Conservation (phyloP, 2,797 vertebrate species). For the Zalophus californianus region DNA sequence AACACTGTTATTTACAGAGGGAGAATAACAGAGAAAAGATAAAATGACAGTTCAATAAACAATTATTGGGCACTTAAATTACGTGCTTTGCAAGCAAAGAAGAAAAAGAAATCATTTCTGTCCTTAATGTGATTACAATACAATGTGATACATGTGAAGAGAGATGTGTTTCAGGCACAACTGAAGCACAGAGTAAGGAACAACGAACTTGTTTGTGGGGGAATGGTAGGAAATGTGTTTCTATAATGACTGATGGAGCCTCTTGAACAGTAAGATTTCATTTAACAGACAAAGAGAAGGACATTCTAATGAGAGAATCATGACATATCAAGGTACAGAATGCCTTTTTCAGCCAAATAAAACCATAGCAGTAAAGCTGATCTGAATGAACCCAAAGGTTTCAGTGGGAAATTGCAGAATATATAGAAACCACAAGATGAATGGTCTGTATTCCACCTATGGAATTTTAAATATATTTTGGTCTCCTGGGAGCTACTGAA, state of each 20-base stretch:
- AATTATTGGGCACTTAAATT: background rate
- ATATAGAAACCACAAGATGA: background rate
- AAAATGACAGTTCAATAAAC: background rate
- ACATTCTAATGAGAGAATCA: background rate
- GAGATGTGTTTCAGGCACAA: background rate
- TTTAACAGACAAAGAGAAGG: background rate
- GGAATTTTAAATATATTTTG: background rate
- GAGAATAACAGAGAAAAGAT: background rate
- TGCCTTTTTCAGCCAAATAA: constrained; percentile 9
- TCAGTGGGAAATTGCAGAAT: background rate
- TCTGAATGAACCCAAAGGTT: background rate
- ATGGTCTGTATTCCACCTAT: background rate
- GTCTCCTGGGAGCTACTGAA: background rate
- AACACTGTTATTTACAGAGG: background rate
- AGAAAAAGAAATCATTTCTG: background rate
- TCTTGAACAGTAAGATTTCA: background rate
- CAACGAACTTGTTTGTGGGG: background rate
- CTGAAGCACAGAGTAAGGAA: background rate
- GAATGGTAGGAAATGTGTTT: background rate
- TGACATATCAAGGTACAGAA: background rate
- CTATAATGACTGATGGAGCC: background rate
- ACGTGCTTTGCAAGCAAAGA: background rate
- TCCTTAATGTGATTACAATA: background rate
- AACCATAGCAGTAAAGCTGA: background rate
- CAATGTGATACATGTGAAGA: background rate